Evolutionary conservation across 2,113 vertebrate genomes (phyloP).

Genomic region (Lampris incognitus): DNA sequence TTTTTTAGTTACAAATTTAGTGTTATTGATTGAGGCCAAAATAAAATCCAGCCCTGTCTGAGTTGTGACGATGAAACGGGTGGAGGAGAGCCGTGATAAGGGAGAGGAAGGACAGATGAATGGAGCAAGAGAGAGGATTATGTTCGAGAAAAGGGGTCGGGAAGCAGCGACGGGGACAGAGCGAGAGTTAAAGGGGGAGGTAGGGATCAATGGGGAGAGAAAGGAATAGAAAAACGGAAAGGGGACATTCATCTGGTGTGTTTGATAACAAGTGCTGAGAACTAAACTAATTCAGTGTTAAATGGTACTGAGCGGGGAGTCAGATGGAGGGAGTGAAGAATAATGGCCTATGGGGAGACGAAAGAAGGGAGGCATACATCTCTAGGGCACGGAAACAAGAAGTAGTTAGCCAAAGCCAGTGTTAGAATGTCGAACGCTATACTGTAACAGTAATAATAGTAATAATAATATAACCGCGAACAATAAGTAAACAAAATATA

Average conservation of each 20-base stretch:
- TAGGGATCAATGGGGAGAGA: not conserved
- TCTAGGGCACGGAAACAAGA: slow-evolving; percentile 45
- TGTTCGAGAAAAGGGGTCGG: not conserved
- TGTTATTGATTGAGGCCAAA: too few species aligned
- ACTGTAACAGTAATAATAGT: too few species aligned
- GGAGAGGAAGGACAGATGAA: not conserved
- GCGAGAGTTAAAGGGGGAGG: not conserved
- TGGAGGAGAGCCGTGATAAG: not conserved
- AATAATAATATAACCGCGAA: too few species aligned
- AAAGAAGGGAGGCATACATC: slow-evolving; percentile 57
- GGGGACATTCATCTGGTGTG: slow-evolving; percentile 41
- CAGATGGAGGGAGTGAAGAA: slow-evolving; percentile 32
- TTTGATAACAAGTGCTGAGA: slow-evolving; percentile 44
- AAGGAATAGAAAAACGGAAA: slow-evolving; percentile 10
- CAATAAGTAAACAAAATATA: too few species aligned
- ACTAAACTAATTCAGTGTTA: slow-evolving; percentile 48
- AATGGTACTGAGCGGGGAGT: slow-evolving; percentile 26
- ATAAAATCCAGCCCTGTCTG: too few species aligned
- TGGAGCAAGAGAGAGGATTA: not conserved
- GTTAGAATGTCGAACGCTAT: slow-evolving; percentile 45
- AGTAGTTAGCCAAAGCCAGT: slow-evolving; percentile 53
- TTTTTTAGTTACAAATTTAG: too few species aligned
- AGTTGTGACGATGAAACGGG: not conserved
- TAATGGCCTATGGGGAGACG: slow-evolving; percentile 20
- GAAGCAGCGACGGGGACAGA: not conserved